Evolutionary conservation across 2,113 vertebrate genomes (phyloP).

Genomic region (Trachemys scripta): DNA sequence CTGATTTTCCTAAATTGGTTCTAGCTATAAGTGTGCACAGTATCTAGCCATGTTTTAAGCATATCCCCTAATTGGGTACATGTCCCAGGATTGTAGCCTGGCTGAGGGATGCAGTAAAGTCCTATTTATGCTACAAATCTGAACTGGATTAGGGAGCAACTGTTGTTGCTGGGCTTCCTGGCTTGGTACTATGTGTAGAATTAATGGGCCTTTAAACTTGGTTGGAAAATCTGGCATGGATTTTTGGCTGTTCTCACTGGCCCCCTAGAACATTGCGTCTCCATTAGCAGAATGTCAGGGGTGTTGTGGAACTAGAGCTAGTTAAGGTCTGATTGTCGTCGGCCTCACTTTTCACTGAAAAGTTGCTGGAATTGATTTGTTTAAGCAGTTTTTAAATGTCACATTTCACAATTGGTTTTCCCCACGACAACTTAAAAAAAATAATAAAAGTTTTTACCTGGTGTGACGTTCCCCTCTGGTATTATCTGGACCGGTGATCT

Average conservation of each 20-base stretch:
- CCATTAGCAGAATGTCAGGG: background rate
- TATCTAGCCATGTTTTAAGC: background rate
- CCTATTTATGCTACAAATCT: background rate
- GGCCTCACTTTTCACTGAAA: background rate
- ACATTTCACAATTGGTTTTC: background rate
- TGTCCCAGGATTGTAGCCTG: background rate
- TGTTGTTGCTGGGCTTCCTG: background rate
- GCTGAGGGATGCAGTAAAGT: background rate
- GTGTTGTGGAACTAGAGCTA: background rate
- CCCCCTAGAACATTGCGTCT: background rate
- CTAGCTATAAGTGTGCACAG: background rate
- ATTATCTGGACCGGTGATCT: no score
- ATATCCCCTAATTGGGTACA: background rate
- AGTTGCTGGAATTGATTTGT: background rate
- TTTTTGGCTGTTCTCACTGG: background rate
- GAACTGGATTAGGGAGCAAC: background rate
- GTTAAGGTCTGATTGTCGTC: background rate
- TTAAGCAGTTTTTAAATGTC: background rate
- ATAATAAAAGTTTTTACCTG: background rate
- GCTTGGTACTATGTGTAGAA: background rate
- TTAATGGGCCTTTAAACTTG: background rate
- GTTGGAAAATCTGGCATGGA: background rate
- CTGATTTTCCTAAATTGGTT: background rate
- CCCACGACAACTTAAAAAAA: background rate
- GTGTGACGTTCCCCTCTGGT: no score